These are phyloP conservation scores for Tachina fera DNA, from an alignment of 2,888 invertebrate species.

Conservation along the genomic window DNA sequence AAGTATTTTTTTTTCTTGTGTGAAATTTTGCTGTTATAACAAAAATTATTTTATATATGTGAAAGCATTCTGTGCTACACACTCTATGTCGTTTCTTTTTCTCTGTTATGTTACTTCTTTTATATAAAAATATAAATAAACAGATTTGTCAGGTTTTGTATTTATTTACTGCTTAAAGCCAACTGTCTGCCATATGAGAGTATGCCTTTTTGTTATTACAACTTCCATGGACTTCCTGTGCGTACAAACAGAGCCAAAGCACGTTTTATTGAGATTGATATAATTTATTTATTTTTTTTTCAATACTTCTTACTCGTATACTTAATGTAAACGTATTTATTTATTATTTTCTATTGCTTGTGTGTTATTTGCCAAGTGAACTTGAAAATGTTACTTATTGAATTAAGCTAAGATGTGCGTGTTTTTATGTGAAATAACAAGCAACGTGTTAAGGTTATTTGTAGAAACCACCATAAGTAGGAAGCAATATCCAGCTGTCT, in stretches of 20 bases:
- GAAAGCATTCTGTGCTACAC: background rate
- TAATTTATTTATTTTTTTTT: conserved; percentile 40
- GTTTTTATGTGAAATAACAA: background rate
- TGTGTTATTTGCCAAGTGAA: conserved; percentile 58
- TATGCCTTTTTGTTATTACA: conserved; percentile 19
- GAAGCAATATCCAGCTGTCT: background rate
- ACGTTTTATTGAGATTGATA: conserved; percentile 70
- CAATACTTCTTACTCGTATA: background rate
- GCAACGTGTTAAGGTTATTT: conserved; percentile 40
- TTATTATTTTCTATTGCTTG: conserved; percentile 21
- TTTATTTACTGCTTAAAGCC: conserved; percentile 44
- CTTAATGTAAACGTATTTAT: conserved; percentile 14
- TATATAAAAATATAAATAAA: conserved; percentile 65
- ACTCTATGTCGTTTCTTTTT: background rate
- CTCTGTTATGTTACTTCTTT: background rate
- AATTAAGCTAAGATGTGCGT: conserved; percentile 25
- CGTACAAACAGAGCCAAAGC: conserved; percentile 38
- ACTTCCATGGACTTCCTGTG: conserved; percentile 2
- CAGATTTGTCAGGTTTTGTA: conserved; percentile 70
- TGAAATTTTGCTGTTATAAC: background rate
- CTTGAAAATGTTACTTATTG: conserved; percentile 67
- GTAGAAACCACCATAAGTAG: background rate
- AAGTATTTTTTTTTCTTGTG: background rate
- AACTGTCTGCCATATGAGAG: conserved; percentile 26
- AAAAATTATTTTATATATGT: too few species aligned